These are phyloP conservation scores for Protonibea diacanthus DNA, from an alignment of 2,797 vertebrate genomes.

Conservation along the genomic window DNA sequence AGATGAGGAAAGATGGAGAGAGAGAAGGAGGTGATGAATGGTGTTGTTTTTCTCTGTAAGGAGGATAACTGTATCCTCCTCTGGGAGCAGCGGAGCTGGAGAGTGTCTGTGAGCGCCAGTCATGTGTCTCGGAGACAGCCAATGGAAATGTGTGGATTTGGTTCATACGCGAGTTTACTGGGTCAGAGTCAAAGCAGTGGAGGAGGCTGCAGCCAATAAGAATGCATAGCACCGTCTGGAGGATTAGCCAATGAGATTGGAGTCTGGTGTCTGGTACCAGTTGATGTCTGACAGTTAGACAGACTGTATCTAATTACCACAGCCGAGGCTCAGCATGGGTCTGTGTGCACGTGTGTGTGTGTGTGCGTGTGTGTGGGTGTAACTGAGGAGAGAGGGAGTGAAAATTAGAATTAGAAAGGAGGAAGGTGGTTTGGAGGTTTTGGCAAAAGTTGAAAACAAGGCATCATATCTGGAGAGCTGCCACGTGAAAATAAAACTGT, in stretches of 20 bases:
- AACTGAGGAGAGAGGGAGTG: slow-evolving; percentile 65
- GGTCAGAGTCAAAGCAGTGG: slow-evolving; percentile 79
- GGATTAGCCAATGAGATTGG: slow-evolving; percentile 79
- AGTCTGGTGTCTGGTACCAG: slow-evolving; percentile 82
- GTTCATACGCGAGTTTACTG: slow-evolving; percentile 84
- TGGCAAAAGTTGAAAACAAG: slow-evolving; percentile 77
- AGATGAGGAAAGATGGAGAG: slow-evolving; percentile 59
- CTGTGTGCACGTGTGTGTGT: slow-evolving; percentile 49
- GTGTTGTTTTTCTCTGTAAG: slow-evolving; percentile 80
- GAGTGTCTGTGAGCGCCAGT: slow-evolving; percentile 69
- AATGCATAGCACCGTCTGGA: slow-evolving; percentile 63
- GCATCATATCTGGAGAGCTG: slow-evolving; percentile 70
- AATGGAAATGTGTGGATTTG: slow-evolving; percentile 73
- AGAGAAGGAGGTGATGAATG: slow-evolving; percentile 82
- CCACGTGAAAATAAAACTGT: slow-evolving; percentile 53
- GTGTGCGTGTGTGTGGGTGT: slow-evolving; percentile 54
- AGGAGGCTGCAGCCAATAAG: slow-evolving; percentile 78
- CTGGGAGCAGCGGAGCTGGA: slow-evolving; percentile 71
- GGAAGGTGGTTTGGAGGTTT: slow-evolving; percentile 76
- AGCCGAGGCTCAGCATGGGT: slow-evolving; percentile 77
- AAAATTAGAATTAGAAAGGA: slow-evolving; percentile 74
- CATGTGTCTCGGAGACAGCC: slow-evolving; percentile 86
- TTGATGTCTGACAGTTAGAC: slow-evolving; percentile 86
- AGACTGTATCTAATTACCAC: slow-evolving; percentile 85
- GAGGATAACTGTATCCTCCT: slow-evolving; percentile 83